phyloP scores from a whole-genome alignment of 1,140 invertebrate genomes.

The Magallana angulata region DNA sequence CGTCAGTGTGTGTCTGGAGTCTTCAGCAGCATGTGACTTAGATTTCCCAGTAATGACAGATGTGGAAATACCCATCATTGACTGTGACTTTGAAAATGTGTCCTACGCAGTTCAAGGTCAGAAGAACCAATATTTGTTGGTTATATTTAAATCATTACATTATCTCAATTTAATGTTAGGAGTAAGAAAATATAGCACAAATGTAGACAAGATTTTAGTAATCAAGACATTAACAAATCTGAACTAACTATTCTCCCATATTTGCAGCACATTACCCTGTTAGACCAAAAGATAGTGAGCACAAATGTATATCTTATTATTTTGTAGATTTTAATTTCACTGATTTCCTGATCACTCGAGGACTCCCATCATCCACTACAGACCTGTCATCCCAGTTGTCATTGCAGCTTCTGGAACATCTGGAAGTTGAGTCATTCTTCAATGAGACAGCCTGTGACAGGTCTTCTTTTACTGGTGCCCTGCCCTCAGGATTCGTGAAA shows the following conservation, averaged over 20 bases:
- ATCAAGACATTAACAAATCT: too few species aligned
- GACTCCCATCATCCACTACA: constrained; percentile 15
- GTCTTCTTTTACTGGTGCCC: background rate
- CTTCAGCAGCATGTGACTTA: constrained; percentile 27
- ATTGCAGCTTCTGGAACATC: constrained; percentile 3
- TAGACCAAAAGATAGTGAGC: too few species aligned
- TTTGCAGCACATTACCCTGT: too few species aligned
- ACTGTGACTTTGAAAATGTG: constrained; percentile 15
- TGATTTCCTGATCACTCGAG: constrained; percentile 21
- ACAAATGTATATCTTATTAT: background rate
- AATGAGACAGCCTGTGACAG: constrained; percentile 29
- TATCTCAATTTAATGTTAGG: too few species aligned
- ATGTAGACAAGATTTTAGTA: too few species aligned
- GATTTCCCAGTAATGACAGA: constrained; percentile 16
- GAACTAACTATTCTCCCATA: too few species aligned
- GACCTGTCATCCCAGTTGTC: background rate
- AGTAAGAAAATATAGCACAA: too few species aligned
- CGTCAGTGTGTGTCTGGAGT: constrained; percentile 54
- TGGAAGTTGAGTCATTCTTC: background rate
- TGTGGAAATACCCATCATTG: constrained; percentile 18
- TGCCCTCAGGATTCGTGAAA: constrained; percentile 15
- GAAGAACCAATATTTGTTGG: background rate
- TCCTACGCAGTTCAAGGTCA: constrained; percentile 19
- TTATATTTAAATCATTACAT: too few species aligned
- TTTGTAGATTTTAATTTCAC: constrained; percentile 14